phyloP scores from a whole-genome alignment of 1,140 invertebrate species.

The Cardiocondyla obscurior region DNA sequence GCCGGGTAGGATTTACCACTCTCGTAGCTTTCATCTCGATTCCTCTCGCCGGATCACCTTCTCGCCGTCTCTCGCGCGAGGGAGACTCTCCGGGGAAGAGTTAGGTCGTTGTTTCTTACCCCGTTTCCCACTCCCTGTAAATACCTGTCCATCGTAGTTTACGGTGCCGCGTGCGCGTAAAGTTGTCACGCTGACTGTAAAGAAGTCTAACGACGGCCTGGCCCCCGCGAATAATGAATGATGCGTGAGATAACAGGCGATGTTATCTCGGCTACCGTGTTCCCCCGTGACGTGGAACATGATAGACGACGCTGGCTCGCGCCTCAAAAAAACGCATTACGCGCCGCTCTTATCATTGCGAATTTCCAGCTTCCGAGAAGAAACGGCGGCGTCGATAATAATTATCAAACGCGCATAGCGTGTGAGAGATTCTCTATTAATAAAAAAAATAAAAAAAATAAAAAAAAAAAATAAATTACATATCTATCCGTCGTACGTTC shows the following conservation, averaged over 20 bases:
- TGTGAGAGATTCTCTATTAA: background rate
- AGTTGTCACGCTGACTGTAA: constrained; percentile 66
- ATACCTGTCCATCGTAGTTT: constrained; percentile 60
- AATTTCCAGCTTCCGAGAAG: constrained; percentile 24
- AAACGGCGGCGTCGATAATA: constrained; percentile 20
- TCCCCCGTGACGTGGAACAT: background rate
- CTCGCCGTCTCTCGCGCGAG: background rate
- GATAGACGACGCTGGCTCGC: constrained; percentile 12
- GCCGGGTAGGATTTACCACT: background rate
- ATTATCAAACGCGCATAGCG: background rate
- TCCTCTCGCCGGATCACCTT: background rate
- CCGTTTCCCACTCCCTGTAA: background rate
- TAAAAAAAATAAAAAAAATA: too few relatives aligned
- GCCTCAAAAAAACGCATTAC: background rate
- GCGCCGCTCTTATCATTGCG: background rate
- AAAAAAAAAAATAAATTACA: too few relatives aligned
- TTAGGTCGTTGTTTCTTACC: background rate
- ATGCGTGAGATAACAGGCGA: constrained; percentile 73
- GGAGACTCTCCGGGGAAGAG: background rate
- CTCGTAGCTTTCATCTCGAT: constrained; percentile 1
- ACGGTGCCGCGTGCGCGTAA: constrained; percentile 64
- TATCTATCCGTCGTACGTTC: too few relatives aligned
- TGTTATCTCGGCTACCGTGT: constrained; percentile 64
- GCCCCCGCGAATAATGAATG: constrained; percentile 69
- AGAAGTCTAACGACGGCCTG: constrained; percentile 69